Evolutionary conservation across 2,797 vertebrate species (phyloP).

Genomic region (Propithecus perrieri): DNA sequence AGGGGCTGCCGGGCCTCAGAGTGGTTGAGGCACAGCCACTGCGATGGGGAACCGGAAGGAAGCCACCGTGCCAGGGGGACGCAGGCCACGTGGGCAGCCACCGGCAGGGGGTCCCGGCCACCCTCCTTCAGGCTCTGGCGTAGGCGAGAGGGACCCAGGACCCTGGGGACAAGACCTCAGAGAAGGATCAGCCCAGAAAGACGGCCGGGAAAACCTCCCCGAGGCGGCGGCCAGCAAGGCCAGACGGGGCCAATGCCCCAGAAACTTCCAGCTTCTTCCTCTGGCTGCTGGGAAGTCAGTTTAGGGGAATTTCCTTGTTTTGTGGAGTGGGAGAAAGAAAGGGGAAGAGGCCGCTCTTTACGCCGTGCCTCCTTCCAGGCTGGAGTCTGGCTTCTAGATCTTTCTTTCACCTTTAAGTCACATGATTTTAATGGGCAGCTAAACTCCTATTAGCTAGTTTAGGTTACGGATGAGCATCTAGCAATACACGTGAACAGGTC

Average conservation of each 20-base stretch:
- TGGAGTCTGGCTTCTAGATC: neutral
- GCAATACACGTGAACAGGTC: too few relatives aligned
- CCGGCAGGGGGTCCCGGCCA: fast-evolving
- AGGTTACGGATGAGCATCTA: fast-evolving
- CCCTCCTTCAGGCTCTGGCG: neutral
- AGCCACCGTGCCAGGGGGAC: too few relatives aligned
- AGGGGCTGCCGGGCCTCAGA: neutral
- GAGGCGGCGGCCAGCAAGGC: neutral
- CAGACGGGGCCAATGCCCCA: too few relatives aligned
- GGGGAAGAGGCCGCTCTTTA: neutral
- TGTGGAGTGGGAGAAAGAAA: neutral
- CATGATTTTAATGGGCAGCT: too few relatives aligned
- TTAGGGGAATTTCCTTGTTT: neutral
- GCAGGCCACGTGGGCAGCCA: neutral
- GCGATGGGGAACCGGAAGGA: too few relatives aligned
- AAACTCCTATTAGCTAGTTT: fast-evolving
- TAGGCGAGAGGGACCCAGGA: fast-evolving
- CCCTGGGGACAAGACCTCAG: neutral
- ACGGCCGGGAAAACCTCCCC: too few relatives aligned
- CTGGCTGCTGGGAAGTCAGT: neutral
- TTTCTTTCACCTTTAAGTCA: neutral
- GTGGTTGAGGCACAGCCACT: too few relatives aligned
- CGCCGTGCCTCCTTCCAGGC: neutral
- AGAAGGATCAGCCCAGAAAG: neutral
- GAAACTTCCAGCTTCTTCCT: neutral